Evolutionary conservation across 2,888 invertebrate species (phyloP).

Genomic region (Polia nebulosa): DNA sequence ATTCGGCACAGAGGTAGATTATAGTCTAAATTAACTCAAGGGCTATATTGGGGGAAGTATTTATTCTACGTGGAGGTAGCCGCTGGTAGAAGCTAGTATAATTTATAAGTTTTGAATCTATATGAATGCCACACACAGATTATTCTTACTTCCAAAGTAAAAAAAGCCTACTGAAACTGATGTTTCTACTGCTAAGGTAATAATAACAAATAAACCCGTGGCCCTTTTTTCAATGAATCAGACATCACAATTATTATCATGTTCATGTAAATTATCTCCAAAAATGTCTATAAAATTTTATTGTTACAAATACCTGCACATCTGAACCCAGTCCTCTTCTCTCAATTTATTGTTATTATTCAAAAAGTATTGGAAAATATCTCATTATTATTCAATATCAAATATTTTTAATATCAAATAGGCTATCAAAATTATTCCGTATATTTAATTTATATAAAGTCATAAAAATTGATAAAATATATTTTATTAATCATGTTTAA

Average conservation of each 20-base stretch:
- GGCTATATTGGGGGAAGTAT: too few species aligned
- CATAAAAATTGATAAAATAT: conserved; percentile 63
- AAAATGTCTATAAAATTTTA: conserved; percentile 44
- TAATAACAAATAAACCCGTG: neutral
- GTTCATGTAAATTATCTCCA: conserved; percentile 8
- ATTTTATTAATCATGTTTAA: conserved; percentile 58
- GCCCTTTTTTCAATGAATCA: conserved; percentile 14
- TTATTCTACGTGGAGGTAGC: too few species aligned
- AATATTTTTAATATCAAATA: conserved; percentile 34
- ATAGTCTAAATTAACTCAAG: too few species aligned
- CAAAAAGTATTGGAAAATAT: conserved; percentile 41
- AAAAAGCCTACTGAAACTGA: too few species aligned
- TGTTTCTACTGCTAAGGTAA: neutral
- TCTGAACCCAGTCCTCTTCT: neutral
- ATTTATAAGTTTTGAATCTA: too few species aligned
- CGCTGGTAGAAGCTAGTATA: too few species aligned
- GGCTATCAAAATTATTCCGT: conserved; percentile 27
- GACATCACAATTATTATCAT: conserved; percentile 14
- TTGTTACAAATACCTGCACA: conserved; percentile 30
- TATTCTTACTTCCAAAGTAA: too few species aligned
- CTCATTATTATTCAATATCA: conserved; percentile 49
- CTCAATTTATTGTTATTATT: conserved; percentile 46
- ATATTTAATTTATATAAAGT: conserved; percentile 53
- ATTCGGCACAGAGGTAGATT: too few species aligned
- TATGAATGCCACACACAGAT: too few species aligned